A percentile compares a stretch with the other conserved stretches of the same genome.
Evolutionary conservation across 2,113 vertebrate species (phyloP).

Genomic region (Ptychochromis oligacanthus): DNA sequence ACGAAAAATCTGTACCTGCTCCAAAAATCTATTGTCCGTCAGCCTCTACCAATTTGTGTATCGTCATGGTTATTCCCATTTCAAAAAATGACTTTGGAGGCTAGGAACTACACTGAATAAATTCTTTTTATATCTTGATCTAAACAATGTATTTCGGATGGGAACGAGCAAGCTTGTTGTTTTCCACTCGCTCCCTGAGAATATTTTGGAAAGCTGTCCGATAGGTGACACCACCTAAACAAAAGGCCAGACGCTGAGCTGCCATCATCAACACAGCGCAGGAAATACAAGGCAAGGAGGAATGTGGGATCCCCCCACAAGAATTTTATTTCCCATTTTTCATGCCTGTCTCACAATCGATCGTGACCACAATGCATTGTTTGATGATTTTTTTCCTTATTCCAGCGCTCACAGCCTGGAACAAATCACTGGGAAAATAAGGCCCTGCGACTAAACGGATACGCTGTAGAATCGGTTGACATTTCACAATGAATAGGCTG

Average conservation of each 20-base stretch:
- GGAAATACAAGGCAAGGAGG: conserved; percentile 8
- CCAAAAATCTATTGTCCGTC: background rate
- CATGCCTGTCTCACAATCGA: conserved; percentile 39
- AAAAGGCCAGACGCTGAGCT: background rate
- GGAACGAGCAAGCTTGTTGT: background rate
- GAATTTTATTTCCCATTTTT: conserved; percentile 41
- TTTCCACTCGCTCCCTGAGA: background rate
- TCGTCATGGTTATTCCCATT: background rate
- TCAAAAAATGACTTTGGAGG: background rate
- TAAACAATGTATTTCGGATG: conserved; percentile 34
- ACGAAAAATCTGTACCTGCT: background rate
- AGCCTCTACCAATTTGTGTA: background rate
- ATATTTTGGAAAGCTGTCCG: background rate
- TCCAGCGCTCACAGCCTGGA: conserved; percentile 25
- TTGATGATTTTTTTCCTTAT: conserved; percentile 2
- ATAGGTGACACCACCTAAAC: conserved; percentile 24
- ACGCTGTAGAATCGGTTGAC: conserved; percentile 17
- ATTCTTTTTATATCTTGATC: conserved; percentile 2
- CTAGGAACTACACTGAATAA: background rate
- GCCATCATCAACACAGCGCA: background rate
- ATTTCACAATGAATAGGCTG: conserved; percentile 44
- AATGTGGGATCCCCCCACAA: conserved; percentile 27
- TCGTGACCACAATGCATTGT: conserved; percentile 39
- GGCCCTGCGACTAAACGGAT: conserved; percentile 26
- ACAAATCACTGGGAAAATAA: conserved; percentile 46